phyloP scores from a whole-genome alignment of 2,113 vertebrate species.

The Trachemys scripta region DNA sequence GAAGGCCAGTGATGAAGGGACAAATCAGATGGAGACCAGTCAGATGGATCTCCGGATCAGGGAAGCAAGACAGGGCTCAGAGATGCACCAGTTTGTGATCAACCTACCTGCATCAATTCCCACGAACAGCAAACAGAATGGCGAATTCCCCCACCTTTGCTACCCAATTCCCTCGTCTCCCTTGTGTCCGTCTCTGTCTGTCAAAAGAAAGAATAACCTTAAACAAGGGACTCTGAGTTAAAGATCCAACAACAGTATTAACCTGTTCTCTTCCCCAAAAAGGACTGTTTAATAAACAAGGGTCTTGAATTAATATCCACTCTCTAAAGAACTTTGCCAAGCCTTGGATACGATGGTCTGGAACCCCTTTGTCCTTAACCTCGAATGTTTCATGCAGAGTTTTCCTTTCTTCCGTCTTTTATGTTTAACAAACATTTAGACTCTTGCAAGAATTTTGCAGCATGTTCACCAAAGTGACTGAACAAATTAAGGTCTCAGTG shows the following conservation, averaged over 20 bases:
- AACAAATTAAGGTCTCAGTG: neutral
- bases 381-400: fast-evolving
- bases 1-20: neutral
- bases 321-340: neutral
- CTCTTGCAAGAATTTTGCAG: neutral
- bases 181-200: neutral
- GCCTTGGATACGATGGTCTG: too few species aligned
- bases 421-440: neutral
- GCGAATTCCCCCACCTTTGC: neutral
- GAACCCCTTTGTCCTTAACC: neutral
- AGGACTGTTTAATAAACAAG: neutral
- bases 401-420: neutral
- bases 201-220: neutral
- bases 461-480: neutral
- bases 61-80: neutral
- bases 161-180: neutral
- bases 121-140: neutral
- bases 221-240: neutral
- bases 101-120: neutral
- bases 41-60: neutral
- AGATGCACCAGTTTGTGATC: neutral
- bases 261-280: neutral
- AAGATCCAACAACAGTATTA: neutral
- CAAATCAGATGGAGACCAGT: neutral
- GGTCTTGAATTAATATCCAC: neutral